phyloP scores from a whole-genome alignment of 2,888 invertebrate species.

The Boloria euphrosyne region DNA sequence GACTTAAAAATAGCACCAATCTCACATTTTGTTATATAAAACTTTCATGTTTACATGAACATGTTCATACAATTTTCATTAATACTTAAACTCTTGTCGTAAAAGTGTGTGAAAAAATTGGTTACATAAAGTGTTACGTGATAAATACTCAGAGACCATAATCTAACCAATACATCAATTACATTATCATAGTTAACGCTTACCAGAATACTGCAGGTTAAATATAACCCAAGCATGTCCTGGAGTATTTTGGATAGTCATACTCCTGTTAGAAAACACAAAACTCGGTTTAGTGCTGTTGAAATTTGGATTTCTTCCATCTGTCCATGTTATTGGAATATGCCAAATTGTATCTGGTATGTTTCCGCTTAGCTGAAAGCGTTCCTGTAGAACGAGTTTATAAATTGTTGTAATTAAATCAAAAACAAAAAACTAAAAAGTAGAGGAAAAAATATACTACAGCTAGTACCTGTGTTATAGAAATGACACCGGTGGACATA shows the following conservation, averaged over 20 bases:
- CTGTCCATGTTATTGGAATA: constrained; percentile 73
- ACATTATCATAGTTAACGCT: constrained; percentile 20
- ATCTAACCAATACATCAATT: neutral
- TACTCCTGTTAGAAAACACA: constrained; percentile 49
- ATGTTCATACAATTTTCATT: too few relatives aligned
- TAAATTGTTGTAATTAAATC: neutral
- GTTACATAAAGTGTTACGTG: too few relatives aligned
- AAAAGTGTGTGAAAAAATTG: too few relatives aligned
- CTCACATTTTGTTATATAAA: too few relatives aligned
- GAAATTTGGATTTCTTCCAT: constrained; percentile 63
- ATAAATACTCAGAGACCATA: neutral
- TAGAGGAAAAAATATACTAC: neutral
- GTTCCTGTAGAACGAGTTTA: constrained; percentile 50
- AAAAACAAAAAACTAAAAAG: neutral
- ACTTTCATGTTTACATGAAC: too few relatives aligned
- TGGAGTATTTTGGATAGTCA: constrained; percentile 45
- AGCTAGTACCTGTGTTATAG: constrained; percentile 65
- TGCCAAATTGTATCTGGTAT: constrained; percentile 56
- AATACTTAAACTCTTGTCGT: too few relatives aligned
- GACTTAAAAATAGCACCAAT: neutral
- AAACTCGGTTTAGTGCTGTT: constrained; percentile 59
- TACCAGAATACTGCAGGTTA: constrained; percentile 76
- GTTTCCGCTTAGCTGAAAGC: constrained; percentile 59
- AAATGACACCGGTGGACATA: constrained; percentile 54
- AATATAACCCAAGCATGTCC: constrained; percentile 82